phyloP scores from a whole-genome alignment of 1,140 invertebrate species.

The Venturia canescens region DNA sequence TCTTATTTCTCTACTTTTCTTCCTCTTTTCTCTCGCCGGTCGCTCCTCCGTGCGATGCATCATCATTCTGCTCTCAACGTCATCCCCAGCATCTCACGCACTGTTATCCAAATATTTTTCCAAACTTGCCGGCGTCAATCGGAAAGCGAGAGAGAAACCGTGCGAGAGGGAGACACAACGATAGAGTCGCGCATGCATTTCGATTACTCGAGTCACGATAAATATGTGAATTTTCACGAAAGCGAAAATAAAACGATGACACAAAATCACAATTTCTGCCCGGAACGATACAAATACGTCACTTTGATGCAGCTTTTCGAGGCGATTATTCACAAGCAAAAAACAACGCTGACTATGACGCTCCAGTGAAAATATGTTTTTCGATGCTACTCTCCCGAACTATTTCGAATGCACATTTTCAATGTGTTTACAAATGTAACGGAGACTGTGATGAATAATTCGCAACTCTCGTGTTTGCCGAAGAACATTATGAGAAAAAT shows the following conservation, averaged over 20 bases:
- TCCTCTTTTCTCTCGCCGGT: no score
- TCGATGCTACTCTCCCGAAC: no score
- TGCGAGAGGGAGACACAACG: not conserved
- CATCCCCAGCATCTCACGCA: conserved; percentile 22
- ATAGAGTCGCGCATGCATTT: not conserved
- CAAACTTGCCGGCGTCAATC: conserved; percentile 1
- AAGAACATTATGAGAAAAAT: no score
- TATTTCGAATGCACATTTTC: no score
- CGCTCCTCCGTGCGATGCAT: no score
- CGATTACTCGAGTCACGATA: not conserved
- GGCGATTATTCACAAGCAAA: conserved; percentile 48
- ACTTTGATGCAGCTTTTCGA: conserved; percentile 46
- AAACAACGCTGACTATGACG: not conserved
- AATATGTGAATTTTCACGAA: conserved; percentile 20
- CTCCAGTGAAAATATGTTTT: not conserved
- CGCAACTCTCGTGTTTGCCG: no score
- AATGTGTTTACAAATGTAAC: no score
- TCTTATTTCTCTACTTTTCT: not conserved
- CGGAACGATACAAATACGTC: not conserved
- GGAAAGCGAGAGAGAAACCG: not conserved
- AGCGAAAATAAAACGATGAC: not conserved
- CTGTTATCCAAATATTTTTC: conserved; percentile 36
- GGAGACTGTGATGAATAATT: no score
- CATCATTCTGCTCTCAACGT: conserved; percentile 10
- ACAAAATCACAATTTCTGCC: not conserved